A percentile compares a stretch with the other conserved stretches of the same genome.
phyloP scores from a whole-genome alignment of 2,888 invertebrate genomes.

The Podotricha telesiphe region DNA sequence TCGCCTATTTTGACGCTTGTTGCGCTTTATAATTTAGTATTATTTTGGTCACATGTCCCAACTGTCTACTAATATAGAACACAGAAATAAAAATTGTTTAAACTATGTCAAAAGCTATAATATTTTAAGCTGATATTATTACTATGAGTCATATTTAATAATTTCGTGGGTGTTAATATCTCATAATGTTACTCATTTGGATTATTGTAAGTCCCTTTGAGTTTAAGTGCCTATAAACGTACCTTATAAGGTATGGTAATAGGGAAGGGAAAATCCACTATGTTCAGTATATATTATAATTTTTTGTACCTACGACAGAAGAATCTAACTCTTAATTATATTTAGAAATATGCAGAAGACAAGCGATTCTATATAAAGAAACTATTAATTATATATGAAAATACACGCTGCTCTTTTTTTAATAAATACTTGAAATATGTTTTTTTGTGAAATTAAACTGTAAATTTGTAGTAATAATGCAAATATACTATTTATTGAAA shows the following conservation, averaged over 20 bases:
- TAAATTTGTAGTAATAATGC: too few species aligned
- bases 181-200: constrained; percentile 26
- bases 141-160: constrained; percentile 36
- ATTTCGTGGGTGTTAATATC: constrained; percentile 40
- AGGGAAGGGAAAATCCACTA: background rate
- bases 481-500: background rate
- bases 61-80: background rate
- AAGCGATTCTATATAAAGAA: too few species aligned
- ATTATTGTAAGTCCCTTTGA: constrained; percentile 34
- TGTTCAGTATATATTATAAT: background rate
- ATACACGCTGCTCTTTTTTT: too few species aligned
- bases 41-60: background rate
- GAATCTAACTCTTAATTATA: background rate
- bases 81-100: background rate
- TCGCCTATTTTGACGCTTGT: too few species aligned
- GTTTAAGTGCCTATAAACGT: constrained; percentile 28
- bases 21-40: too few species aligned
- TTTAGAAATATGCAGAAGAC: background rate
- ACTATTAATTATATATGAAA: too few species aligned
- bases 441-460: too few species aligned
- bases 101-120: background rate
- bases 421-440: too few species aligned
- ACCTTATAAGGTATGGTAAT: constrained; percentile 5
- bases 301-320: background rate
- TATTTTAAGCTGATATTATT: constrained; percentile 11